A percentile compares a stretch with the other conserved stretches of the same genome.
phyloP scores from a whole-genome alignment of 2,888 invertebrate genomes.

The Ormyrus nitidulus region DNA sequence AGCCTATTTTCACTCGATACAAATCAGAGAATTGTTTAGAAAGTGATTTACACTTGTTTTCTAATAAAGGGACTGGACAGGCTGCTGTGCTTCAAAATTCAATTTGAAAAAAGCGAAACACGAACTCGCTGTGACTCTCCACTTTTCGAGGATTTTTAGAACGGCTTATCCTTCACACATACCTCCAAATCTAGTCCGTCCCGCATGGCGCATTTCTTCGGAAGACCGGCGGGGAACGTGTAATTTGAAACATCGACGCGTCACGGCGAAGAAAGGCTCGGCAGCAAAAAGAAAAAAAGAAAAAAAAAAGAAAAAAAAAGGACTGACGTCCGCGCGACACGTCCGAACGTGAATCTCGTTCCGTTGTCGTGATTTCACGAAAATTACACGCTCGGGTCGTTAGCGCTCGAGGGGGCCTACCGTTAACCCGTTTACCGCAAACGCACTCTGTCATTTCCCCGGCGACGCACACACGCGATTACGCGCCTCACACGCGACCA shows the following conservation, averaged over 20 bases:
- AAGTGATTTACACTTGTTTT: no score
- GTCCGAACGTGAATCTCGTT: conserved; percentile 25
- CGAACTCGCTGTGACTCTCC: no score
- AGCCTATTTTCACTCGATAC: no score
- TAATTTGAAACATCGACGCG: conserved; percentile 18
- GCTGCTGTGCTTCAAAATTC: no score
- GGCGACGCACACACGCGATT: conserved; percentile 6
- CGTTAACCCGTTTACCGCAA: conserved; percentile 51
- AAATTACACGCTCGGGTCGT: conserved; percentile 54
- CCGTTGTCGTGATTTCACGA: conserved; percentile 45
- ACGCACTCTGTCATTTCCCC: conserved; percentile 46
- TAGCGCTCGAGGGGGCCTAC: conserved; percentile 41
- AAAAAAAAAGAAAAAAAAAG: background rate
- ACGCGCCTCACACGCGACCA: background rate
- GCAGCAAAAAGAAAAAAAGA: background rate
- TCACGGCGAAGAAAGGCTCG: background rate
- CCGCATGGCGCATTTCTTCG: no score
- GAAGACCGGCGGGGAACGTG: background rate
- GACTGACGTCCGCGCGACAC: background rate
- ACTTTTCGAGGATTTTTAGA: no score
- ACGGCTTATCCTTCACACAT: no score
- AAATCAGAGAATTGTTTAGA: no score
- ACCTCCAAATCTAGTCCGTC: no score
- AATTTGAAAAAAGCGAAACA: no score
- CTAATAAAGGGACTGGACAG: no score